phyloP scores from a whole-genome alignment of 2,888 invertebrate species.

The Apodemia hepburni region DNA sequence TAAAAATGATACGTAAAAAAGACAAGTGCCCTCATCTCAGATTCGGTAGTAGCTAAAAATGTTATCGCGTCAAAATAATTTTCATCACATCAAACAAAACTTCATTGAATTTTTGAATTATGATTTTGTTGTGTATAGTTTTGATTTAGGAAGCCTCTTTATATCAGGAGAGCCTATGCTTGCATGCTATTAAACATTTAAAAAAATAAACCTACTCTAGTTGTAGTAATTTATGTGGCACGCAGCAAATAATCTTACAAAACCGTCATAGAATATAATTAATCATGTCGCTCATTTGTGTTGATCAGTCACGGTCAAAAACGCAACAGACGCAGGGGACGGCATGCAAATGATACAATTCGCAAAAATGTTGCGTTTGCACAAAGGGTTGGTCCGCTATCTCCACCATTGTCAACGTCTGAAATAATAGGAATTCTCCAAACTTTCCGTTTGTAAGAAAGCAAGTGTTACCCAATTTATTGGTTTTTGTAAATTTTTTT shows the following conservation, averaged over 20 bases:
- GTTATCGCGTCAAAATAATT: no score
- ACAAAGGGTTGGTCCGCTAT: constrained; percentile 14
- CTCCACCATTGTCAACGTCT: not conserved
- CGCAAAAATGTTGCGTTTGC: constrained; percentile 1
- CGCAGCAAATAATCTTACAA: not conserved
- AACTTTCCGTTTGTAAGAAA: not conserved
- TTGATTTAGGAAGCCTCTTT: no score
- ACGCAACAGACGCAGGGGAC: not conserved
- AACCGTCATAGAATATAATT: not conserved
- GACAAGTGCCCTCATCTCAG: no score
- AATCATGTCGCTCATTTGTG: not conserved
- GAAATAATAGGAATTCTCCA: not conserved
- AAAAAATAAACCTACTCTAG: no score
- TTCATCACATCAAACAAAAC: no score
- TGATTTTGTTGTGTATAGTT: no score
- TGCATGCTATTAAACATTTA: no score
- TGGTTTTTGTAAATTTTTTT: not conserved
- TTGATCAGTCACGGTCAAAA: constrained; percentile 8
- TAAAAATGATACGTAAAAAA: no score
- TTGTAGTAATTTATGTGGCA: no score
- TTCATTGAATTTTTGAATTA: no score
- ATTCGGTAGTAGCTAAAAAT: no score
- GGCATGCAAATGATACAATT: constrained; percentile 11
- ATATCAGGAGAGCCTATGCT: no score
- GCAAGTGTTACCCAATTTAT: constrained; percentile 2